phyloP scores from a whole-genome alignment of 2,113 vertebrate species.

The Diadophis punctatus region DNA sequence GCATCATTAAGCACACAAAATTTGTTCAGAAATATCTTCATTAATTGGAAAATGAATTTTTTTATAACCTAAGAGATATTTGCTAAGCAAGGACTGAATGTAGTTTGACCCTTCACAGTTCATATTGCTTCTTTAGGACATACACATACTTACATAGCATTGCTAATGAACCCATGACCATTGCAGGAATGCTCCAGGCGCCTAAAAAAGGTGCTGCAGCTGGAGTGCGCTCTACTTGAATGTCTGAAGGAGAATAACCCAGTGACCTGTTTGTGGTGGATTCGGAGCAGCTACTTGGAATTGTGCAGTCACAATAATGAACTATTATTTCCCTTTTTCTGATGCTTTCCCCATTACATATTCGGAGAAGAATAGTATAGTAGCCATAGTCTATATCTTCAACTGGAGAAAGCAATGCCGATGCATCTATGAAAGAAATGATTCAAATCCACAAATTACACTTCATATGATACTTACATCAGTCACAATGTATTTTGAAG shows the following conservation, averaged over 20 bases:
- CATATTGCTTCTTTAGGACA: neutral
- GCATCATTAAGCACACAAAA: neutral
- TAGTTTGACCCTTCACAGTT: neutral
- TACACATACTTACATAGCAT: constrained; percentile 77
- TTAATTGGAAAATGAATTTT: neutral
- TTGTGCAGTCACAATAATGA: constrained; percentile 67
- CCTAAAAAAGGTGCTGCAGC: constrained; percentile 65
- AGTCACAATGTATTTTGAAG: neutral
- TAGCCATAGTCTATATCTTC: constrained; percentile 59
- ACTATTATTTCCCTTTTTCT: constrained; percentile 55
- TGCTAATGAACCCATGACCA: constrained; percentile 77
- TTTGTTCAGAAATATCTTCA: neutral
- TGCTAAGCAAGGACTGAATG: neutral
- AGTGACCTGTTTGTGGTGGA: neutral
- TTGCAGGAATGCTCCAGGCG: constrained; percentile 73
- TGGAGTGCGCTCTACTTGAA: accelerated
- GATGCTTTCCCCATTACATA: constrained; percentile 69
- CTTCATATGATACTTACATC: neutral
- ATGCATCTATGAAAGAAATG: constrained; percentile 63
- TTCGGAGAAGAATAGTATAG: constrained; percentile 67
- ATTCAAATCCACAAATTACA: neutral
- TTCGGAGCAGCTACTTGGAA: constrained; percentile 26
- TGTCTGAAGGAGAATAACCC: constrained; percentile 8
- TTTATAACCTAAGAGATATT: neutral
- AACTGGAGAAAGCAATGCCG: constrained; percentile 62